Percentiles rank a stretch among this genome's conserved stretches.
Conservation (phyloP, 2,797 vertebrate genomes). For the Halcyon chelicuti region DNA sequence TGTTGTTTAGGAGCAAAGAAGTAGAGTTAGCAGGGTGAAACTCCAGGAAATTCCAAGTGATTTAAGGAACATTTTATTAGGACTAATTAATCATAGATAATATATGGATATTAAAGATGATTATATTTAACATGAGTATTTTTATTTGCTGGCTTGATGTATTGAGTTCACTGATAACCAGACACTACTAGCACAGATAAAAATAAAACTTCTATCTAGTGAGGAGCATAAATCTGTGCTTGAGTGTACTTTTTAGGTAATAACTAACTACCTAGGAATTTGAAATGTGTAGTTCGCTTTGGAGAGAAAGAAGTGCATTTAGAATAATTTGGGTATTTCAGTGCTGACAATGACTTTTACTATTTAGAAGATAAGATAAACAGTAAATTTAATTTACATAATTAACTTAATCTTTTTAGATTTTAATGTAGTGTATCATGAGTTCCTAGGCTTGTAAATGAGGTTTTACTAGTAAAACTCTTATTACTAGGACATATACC, state of each 20-base stretch:
- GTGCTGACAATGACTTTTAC: slow-evolving; percentile 62
- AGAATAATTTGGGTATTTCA: slow-evolving; percentile 43
- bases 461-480: slow-evolving; percentile 70
- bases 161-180: background rate
- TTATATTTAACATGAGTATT: background rate
- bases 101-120: background rate
- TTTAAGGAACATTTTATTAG: background rate
- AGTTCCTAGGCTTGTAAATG: slow-evolving; percentile 64
- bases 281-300: slow-evolving; percentile 27
- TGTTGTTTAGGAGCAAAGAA: background rate
- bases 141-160: background rate
- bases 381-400: slow-evolving; percentile 68
- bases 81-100: background rate
- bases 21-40: background rate
- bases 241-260: background rate
- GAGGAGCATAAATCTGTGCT: background rate
- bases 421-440: slow-evolving; percentile 66
- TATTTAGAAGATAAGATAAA: slow-evolving; percentile 65
- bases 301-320: slow-evolving; percentile 23
- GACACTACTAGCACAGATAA: background rate
- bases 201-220: background rate
- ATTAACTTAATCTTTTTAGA: slow-evolving; percentile 73
- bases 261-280: background rate
- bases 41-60: background rate
- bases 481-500: slow-evolving; percentile 52